These are phyloP conservation scores for Stegastes partitus DNA, from an alignment of 2,113 vertebrate genomes.

Conservation along the genomic window DNA sequence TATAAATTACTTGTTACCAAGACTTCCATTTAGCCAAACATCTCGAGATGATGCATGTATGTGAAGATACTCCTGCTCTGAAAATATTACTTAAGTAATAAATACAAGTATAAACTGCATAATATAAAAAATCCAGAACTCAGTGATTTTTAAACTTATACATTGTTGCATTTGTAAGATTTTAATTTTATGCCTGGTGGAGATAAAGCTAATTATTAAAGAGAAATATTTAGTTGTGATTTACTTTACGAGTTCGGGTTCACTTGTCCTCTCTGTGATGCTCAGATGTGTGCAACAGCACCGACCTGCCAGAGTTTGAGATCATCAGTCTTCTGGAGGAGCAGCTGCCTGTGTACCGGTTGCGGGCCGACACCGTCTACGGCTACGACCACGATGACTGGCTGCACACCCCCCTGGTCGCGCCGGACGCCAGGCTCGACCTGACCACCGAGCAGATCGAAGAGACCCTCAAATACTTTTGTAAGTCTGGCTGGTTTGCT, in stretches of 20 bases:
- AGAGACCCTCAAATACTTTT: constrained; percentile 98
- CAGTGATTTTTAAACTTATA: too few relatives aligned
- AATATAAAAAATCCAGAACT: too few relatives aligned
- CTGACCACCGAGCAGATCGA: constrained; percentile 97
- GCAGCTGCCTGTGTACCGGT: constrained; percentile 95
- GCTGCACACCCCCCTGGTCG: constrained; percentile 96
- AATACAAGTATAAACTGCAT: too few relatives aligned
- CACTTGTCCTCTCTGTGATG: not conserved
- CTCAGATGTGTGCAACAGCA: constrained; percentile 98
- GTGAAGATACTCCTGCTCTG: too few relatives aligned
- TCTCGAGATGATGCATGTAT: too few relatives aligned
- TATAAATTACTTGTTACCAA: too few relatives aligned
- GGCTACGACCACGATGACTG: constrained; percentile 98
- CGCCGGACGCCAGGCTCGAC: constrained; percentile 91
- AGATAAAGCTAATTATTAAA: too few relatives aligned
- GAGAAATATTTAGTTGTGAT: too few relatives aligned
- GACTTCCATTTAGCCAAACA: too few relatives aligned
- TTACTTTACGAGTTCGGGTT: not conserved
- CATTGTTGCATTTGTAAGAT: too few relatives aligned
- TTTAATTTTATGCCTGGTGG: too few relatives aligned
- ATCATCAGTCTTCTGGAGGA: constrained; percentile 99
- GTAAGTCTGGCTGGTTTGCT: constrained; percentile 85
- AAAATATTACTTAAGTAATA: too few relatives aligned
- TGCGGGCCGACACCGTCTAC: constrained; percentile 96
- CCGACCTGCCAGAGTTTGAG: constrained; percentile 97